Evolutionary conservation across 2,888 invertebrate species (phyloP).

Genomic region (Caradrina clavipalpis): DNA sequence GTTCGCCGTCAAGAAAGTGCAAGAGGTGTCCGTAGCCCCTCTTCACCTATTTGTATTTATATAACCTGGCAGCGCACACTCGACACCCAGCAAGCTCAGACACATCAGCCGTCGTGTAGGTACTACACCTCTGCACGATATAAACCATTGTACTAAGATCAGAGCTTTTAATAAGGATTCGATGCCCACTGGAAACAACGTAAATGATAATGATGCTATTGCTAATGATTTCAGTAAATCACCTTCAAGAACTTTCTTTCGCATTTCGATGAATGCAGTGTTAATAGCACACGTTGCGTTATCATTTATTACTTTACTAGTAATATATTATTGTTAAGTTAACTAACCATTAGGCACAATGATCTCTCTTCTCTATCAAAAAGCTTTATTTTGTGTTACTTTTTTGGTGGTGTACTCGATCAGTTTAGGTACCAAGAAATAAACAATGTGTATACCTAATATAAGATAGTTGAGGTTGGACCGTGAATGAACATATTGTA

Average conservation of each 20-base stretch:
- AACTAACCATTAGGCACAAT: background rate
- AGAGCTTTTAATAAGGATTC: constrained; percentile 84
- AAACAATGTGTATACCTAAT: too few species aligned
- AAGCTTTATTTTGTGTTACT: background rate
- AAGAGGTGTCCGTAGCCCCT: constrained; percentile 89
- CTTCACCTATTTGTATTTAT: constrained; percentile 91
- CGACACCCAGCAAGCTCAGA: constrained; percentile 75
- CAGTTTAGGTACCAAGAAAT: background rate
- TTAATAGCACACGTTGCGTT: constrained; percentile 19
- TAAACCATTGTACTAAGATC: constrained; percentile 74
- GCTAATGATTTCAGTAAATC: constrained; percentile 67
- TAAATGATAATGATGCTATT: constrained; percentile 73
- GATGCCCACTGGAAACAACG: constrained; percentile 73
- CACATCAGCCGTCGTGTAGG: constrained; percentile 80
- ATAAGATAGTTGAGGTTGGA: too few species aligned
- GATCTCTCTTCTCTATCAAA: background rate
- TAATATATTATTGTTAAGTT: background rate
- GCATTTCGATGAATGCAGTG: constrained; percentile 16
- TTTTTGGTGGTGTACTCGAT: background rate
- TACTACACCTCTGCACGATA: constrained; percentile 76
- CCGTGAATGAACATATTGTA: too few species aligned
- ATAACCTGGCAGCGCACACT: constrained; percentile 83
- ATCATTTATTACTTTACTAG: background rate
- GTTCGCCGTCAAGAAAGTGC: constrained; percentile 88
- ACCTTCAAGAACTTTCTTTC: constrained; percentile 63